Conservation (phyloP, 2,888 invertebrate species). For the Callinectes sapidus region DNA sequence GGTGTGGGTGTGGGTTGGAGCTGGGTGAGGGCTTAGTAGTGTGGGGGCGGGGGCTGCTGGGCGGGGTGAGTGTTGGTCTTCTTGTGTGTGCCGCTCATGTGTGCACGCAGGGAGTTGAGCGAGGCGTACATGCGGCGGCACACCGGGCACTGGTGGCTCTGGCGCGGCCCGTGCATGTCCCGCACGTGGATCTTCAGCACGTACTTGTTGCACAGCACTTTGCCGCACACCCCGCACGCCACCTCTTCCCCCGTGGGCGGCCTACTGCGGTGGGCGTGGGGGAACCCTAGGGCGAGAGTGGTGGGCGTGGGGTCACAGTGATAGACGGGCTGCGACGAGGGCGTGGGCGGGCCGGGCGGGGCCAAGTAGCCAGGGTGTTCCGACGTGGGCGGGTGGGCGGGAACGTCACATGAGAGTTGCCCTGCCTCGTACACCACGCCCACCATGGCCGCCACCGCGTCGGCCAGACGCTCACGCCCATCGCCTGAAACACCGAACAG, state of each 20-base stretch:
- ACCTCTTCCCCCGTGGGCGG: conserved; percentile 71
- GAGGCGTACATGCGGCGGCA: conserved; percentile 71
- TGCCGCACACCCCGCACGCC: conserved; percentile 69
- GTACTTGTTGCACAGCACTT: conserved; percentile 72
- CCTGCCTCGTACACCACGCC: conserved; percentile 49
- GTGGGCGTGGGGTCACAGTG: conserved; percentile 27
- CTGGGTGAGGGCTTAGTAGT: conserved; percentile 25
- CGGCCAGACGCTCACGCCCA: conserved; percentile 44
- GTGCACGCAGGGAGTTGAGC: conserved; percentile 71
- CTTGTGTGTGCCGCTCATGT: conserved; percentile 72
- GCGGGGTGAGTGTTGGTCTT: conserved; percentile 42
- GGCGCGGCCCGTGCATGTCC: conserved; percentile 72
- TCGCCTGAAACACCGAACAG: conserved; percentile 66
- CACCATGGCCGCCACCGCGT: conserved; percentile 49
- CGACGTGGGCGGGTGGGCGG: conserved; percentile 40
- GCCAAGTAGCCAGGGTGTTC: conserved; percentile 41
- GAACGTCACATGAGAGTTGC: conserved; percentile 12
- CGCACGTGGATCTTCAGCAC: conserved; percentile 72
- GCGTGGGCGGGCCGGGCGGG: conserved; percentile 49
- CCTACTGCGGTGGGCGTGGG: conserved; percentile 41
- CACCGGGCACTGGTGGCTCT: conserved; percentile 69
- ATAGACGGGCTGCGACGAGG: conserved; percentile 25
- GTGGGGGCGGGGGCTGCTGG: conserved; percentile 36
- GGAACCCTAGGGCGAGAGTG: conserved; percentile 41
- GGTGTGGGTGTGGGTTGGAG: not conserved